Evolutionary conservation across 1,140 invertebrate genomes (phyloP).

Genomic region (Lucilia sericata): DNA sequence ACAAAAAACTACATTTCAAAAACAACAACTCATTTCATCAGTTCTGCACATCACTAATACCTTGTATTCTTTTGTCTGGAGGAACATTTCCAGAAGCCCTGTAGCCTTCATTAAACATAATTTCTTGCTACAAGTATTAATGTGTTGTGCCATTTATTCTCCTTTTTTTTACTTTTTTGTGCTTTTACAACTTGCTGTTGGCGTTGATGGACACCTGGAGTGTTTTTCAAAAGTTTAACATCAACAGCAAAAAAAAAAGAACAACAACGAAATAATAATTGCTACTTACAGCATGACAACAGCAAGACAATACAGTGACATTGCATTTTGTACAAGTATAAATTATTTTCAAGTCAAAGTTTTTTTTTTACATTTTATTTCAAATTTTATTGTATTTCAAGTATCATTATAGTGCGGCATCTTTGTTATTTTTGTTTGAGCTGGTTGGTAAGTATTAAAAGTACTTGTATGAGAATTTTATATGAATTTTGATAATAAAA

Average conservation of each 20-base stretch:
- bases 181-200: not conserved
- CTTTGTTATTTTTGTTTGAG: not conserved
- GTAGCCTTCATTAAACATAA: slow-evolving; percentile 22
- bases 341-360: not conserved
- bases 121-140: not conserved
- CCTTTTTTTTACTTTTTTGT: not conserved
- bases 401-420: slow-evolving; percentile 31
- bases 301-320: slow-evolving; percentile 5
- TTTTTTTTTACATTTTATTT: not conserved
- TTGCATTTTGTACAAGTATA: not conserved
- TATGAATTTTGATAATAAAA: not conserved
- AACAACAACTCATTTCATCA: not conserved
- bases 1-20: too few species aligned
- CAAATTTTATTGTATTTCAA: slow-evolving; percentile 29
- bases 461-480: not conserved
- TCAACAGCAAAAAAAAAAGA: not conserved
- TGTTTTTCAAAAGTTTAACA: slow-evolving; percentile 4
- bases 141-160: not conserved
- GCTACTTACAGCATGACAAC: slow-evolving; percentile 29
- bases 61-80: not conserved
- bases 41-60: too few species aligned
- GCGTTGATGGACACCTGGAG: slow-evolving; percentile 38
- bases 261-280: slow-evolving; percentile 28
- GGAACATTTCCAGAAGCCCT: not conserved
- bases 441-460: too few species aligned